Evolutionary conservation across 1,140 invertebrate species (phyloP), one percentile per base, ranked within the genome.

Genomic region (Stegodyphus mimosarum): DNA sequence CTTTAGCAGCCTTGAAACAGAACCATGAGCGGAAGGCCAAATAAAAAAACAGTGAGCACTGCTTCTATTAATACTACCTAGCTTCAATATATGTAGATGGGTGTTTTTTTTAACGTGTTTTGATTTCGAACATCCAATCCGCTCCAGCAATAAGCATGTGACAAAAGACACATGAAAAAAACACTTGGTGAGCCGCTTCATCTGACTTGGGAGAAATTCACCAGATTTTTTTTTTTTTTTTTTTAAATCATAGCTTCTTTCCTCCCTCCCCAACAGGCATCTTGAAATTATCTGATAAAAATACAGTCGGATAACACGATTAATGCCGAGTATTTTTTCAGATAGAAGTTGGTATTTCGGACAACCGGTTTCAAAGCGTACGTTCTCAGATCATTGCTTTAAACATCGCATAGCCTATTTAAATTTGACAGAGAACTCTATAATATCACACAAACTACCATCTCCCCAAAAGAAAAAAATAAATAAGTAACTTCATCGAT

Each of bases 11-110:
- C 78, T 80, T 80, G 78, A 64, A 52, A 80, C 18, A n/a, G 13
- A 33, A 33, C 33, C n/a, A 70, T 7, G n/a, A 1, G 17, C 78
- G 69, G 78, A 80, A 80, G 78, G 78, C 78, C 78, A 71, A 17
- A 80, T n/a, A 33, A 70, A 78, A 78, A 64, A 69, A 67, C 10
- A n/a, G 7, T n/a, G n/a, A 15, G 17, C 0, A 17, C 7, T 15
- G 64, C 64, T n/a, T 18, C 17, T 67, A 67, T 67, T 67, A 67
- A 67, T 67, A 67, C 7, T 2, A 17, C 5, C 15, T 5, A 60
- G 55, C 55, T 10, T 60, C 55, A 60, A 60, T 15, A 15, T 15
- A 15, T 60, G 33, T 33, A 3, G 9, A 60, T 15, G 55, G 55
- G 15, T 10, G 55, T 60, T 60, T 60, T 60, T 60, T 60, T 60